Evolutionary conservation across 53 echinoderm and acorn worm species (phyloP).

Genomic region (Glandiceps talaboti): DNA sequence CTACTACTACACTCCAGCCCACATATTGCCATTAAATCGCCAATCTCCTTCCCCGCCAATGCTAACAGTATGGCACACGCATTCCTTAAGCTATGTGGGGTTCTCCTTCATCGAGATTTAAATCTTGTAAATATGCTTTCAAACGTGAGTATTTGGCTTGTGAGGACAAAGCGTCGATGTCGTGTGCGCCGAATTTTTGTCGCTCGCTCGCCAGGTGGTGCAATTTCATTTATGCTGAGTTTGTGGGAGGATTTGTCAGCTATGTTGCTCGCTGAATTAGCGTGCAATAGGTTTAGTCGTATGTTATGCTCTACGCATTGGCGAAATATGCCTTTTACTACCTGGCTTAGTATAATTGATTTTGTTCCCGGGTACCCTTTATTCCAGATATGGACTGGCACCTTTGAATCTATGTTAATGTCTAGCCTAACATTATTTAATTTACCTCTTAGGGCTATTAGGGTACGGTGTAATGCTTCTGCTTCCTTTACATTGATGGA

Average conservation of each 20-base stretch:
- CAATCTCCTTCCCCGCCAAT: too few species aligned
- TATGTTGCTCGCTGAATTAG: not conserved
- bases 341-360: not conserved
- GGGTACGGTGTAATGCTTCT: not conserved
- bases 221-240: too few species aligned
- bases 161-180: too few species aligned
- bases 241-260: not conserved
- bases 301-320: not conserved
- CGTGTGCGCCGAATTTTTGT: too few species aligned
- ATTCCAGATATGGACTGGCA: not conserved
- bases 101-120: too few species aligned
- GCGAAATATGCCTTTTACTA: not conserved
- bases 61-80: too few species aligned
- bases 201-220: too few species aligned
- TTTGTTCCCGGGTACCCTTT: not conserved
- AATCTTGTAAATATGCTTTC: too few species aligned
- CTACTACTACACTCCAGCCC: too few species aligned
- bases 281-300: not conserved
- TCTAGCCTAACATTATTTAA: conserved; percentile 7
- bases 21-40: too few species aligned
- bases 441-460: not conserved
- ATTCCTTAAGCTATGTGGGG: too few species aligned
- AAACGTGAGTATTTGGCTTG: too few species aligned
- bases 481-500: not conserved
- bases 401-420: not conserved